Percentiles rank a stretch among this genome's conserved stretches.
phyloP scores from a whole-genome alignment of 1,140 invertebrate species.

The Anthonomus grandis region DNA sequence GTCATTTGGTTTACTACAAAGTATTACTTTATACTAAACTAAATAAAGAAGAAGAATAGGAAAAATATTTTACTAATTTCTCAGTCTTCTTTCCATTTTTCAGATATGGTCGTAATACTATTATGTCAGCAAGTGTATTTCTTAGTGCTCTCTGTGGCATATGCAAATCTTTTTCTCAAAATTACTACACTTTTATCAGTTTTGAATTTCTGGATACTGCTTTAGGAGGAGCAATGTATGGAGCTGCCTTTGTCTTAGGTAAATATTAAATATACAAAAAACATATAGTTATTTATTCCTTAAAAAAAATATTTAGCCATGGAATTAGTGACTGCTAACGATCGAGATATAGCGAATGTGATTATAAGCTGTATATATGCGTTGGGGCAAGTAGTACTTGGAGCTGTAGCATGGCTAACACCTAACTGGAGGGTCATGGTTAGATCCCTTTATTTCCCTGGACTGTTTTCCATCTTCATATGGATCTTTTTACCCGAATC shows the following conservation, averaged over 20 bases:
- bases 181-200: constrained; percentile 52
- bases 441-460: constrained; percentile 63
- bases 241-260: constrained; percentile 61
- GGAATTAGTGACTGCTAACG: constrained; percentile 70
- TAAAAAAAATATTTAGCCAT: constrained; percentile 56
- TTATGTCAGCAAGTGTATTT: constrained; percentile 55
- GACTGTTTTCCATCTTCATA: constrained; percentile 60
- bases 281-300: not conserved
- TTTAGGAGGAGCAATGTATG: constrained; percentile 60
- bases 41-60: too few species aligned
- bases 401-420: constrained; percentile 63
- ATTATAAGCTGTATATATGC: constrained; percentile 67
- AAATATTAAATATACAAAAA: constrained; percentile 20
- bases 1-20: too few species aligned
- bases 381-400: constrained; percentile 68
- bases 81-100: not conserved
- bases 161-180: constrained; percentile 30
- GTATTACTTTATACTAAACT: too few species aligned
- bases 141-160: constrained; percentile 49
- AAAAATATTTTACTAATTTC: not conserved
- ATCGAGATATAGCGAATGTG: constrained; percentile 68
- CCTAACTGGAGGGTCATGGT: constrained; percentile 68
- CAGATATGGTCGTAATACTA: constrained; percentile 61
- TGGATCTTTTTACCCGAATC: constrained; percentile 62
- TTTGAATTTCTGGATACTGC: constrained; percentile 63